Evolutionary conservation across 2,888 invertebrate species (phyloP), one percentile per base, ranked within the genome.

Genomic region (Tenthredo scrophulariae): DNA sequence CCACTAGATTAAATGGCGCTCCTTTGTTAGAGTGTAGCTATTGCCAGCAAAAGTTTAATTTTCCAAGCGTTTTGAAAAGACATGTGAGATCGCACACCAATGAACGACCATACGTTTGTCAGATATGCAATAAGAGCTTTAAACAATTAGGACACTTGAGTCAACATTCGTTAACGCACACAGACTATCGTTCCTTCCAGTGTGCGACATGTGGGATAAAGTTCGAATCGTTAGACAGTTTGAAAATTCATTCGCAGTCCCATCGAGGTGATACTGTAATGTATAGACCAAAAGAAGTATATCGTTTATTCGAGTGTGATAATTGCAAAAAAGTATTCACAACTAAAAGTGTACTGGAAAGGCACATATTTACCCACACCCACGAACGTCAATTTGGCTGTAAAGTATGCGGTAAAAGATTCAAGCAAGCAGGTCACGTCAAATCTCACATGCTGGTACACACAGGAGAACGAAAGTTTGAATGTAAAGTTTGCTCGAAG

Each of bases 401-500:
- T 84, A 92, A 93, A 22, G 93, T 94, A 0, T 95, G 95, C 86
- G 93, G 93, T 0, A 94, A 93, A 86, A 92, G 91, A 0, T 95
- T 94, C 87, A 93, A 93, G 50, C 94, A 94, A 85, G 94, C 94
- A 62, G 93, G 94, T 37, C 93, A 94, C 65, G 94, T 94, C 1
- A 86, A 92, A 7, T 89, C 90, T 0, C 95, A 95, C 86, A 90
- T 94, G 89, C 88, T 95, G 0, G 93, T 94, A 10, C 95, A 95
- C 37, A 94, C 94, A 0, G 95, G 95, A 0, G 95, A 95, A 84
- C 92, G 94, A 6, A 94, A 94, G 84, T 94, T 93, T 74, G 93
- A 94, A 62, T 95, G 95, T 85, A 91, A 89, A 0, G 87, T 95
- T 0, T 95, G 95, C 83, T 94, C 94, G 80, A 95, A 95, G 85